Evolutionary conservation across 2,888 invertebrate species (phyloP).

Genomic region (Leucania comma): DNA sequence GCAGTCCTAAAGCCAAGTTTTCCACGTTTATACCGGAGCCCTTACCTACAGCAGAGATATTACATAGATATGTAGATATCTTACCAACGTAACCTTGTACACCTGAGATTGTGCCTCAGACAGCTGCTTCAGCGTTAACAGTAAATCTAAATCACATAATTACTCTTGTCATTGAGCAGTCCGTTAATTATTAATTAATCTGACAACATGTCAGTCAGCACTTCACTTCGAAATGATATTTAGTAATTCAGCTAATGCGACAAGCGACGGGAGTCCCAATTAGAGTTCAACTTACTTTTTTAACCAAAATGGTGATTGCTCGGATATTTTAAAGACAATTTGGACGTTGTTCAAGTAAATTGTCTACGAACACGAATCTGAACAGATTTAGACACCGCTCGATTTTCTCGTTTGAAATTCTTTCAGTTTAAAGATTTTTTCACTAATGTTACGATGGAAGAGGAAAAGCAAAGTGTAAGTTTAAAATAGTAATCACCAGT

Average conservation of each 20-base stretch:
- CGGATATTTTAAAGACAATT: conserved; percentile 55
- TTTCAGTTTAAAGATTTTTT: conserved; percentile 17
- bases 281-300: conserved; percentile 53
- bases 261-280: conserved; percentile 44
- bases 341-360: conserved; percentile 54
- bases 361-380: conserved; percentile 42
- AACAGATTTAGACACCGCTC: conserved; percentile 37
- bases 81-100: background rate
- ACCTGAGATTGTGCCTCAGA: conserved; percentile 12
- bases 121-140: conserved; percentile 9
- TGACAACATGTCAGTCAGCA: conserved; percentile 39
- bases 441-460: conserved; percentile 5
- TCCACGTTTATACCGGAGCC: background rate
- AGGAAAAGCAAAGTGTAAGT: conserved; percentile 10
- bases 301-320: conserved; percentile 59
- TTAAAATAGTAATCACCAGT: conserved; percentile 21
- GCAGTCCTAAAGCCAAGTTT: background rate
- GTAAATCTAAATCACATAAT: conserved; percentile 34
- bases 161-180: conserved; percentile 29
- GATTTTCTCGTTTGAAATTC: conserved; percentile 31
- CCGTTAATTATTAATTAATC: conserved; percentile 49
- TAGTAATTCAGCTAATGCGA: conserved; percentile 39
- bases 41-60: background rate
- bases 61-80: no score
- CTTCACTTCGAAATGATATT: conserved; percentile 44